Conservation (phyloP, 1,140 invertebrate genomes). For the Hylyphantes graminicola region DNA sequence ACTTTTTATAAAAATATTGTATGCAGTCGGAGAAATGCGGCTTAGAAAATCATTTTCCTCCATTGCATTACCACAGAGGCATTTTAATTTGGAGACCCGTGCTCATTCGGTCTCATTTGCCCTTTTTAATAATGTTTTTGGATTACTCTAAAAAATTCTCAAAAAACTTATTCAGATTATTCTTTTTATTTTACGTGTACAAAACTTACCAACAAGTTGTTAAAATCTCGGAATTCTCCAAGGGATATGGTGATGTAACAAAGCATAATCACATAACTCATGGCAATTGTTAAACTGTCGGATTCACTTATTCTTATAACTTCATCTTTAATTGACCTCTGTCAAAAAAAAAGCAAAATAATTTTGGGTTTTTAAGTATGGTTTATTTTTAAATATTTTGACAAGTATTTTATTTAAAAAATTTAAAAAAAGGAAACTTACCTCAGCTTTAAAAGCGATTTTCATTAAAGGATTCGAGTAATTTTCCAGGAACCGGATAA, state of each 20-base stretch:
- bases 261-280: conserved; percentile 98
- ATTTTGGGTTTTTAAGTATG: neutral
- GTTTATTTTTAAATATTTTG: too few species aligned
- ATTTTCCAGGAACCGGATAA: conserved; percentile 56
- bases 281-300: conserved; percentile 90
- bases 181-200: neutral
- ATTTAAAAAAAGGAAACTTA: conserved; percentile 6
- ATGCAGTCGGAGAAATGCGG: too few species aligned
- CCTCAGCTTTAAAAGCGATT: conserved; percentile 64
- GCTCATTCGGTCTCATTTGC: too few species aligned
- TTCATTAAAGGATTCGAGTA: conserved; percentile 47
- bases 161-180: neutral
- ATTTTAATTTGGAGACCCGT: too few species aligned
- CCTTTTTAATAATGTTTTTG: too few species aligned
- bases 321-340: conserved; percentile 91
- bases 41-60: too few species aligned
- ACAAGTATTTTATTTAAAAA: neutral
- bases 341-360: neutral
- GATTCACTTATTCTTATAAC: conserved; percentile 89
- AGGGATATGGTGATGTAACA: conserved; percentile 93
- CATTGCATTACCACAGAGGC: too few species aligned
- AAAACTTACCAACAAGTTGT: conserved; percentile 66
- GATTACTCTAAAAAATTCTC: too few species aligned
- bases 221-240: conserved; percentile 83
- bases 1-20: too few species aligned